Percentiles rank a stretch among this genome's conserved stretches.
Conservation (phyloP, 2,113 vertebrate genomes). For the Ammodytes dubius region DNA sequence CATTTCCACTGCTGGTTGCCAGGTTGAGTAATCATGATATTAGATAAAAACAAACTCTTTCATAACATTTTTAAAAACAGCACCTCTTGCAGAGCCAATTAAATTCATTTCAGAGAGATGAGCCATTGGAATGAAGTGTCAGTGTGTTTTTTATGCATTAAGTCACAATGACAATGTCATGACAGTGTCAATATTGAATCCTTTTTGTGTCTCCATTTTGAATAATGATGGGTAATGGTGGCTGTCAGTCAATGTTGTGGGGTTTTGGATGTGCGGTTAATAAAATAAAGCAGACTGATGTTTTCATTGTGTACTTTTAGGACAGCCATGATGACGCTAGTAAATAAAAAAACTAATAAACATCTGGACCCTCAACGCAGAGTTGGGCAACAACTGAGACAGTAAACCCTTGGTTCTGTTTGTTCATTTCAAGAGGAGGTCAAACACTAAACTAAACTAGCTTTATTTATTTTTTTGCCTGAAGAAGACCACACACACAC, state of each 20-base stretch:
- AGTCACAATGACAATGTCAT: constrained; percentile 13
- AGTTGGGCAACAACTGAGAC: not conserved
- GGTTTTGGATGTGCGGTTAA: not conserved
- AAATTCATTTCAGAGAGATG: constrained; percentile 36
- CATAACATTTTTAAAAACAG: not conserved
- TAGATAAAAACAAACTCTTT: constrained; percentile 43
- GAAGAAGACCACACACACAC: not conserved
- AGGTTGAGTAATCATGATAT: constrained; percentile 36
- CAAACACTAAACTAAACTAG: not conserved
- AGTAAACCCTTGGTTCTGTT: not conserved
- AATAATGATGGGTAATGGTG: constrained; percentile 8
- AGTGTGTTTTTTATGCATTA: not conserved
- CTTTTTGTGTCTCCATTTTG: not conserved
- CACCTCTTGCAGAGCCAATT: constrained; percentile 26
- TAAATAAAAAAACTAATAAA: not conserved
- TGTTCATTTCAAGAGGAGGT: not conserved
- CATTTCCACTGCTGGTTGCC: constrained; percentile 58
- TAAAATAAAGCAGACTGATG: not conserved
- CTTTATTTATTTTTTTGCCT: not conserved
- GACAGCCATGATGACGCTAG: not conserved
- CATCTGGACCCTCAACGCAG: not conserved
- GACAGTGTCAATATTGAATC: constrained; percentile 22
- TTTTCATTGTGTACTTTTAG: not conserved
- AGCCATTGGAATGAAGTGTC: constrained; percentile 26
- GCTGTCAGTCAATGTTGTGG: constrained; percentile 11